A percentile compares a stretch with the other conserved stretches of the same genome.
Evolutionary conservation across 2,888 invertebrate genomes (phyloP).

Genomic region (Epinotia ramella): DNA sequence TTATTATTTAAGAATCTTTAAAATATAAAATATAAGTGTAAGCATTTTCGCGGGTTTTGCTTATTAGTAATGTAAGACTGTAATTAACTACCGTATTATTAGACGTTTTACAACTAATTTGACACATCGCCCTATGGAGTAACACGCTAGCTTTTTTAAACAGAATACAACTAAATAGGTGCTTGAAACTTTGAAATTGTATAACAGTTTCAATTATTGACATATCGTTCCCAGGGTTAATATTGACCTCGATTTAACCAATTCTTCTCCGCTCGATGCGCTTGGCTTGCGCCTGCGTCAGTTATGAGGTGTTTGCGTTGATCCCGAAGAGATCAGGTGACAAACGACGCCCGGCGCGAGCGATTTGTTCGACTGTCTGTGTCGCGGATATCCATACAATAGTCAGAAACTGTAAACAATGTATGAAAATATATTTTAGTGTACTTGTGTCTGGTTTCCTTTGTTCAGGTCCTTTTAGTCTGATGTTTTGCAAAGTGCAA

Average conservation of each 20-base stretch:
- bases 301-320: conserved; percentile 40
- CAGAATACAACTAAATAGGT: too few species aligned
- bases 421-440: neutral
- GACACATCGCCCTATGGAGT: too few species aligned
- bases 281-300: neutral
- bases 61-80: too few species aligned
- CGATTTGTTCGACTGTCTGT: conserved; percentile 27
- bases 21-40: too few species aligned
- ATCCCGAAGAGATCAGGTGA: conserved; percentile 36
- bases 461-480: neutral
- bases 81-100: too few species aligned
- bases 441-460: neutral
- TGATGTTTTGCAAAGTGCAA: neutral
- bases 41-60: too few species aligned
- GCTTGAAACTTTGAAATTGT: too few species aligned
- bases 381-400: neutral
- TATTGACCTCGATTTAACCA: neutral
- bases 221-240: too few species aligned
- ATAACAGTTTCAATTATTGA: too few species aligned
- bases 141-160: too few species aligned
- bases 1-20: too few species aligned
- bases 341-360: conserved; percentile 22
- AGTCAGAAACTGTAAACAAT: neutral
- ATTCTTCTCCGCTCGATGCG: neutral
- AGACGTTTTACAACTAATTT: too few species aligned